Percentiles rank a stretch among this genome's conserved stretches.
These are phyloP conservation scores for Pycnonotus jocosus DNA, from an alignment of 2,113 vertebrate species.

Conservation along the genomic window DNA sequence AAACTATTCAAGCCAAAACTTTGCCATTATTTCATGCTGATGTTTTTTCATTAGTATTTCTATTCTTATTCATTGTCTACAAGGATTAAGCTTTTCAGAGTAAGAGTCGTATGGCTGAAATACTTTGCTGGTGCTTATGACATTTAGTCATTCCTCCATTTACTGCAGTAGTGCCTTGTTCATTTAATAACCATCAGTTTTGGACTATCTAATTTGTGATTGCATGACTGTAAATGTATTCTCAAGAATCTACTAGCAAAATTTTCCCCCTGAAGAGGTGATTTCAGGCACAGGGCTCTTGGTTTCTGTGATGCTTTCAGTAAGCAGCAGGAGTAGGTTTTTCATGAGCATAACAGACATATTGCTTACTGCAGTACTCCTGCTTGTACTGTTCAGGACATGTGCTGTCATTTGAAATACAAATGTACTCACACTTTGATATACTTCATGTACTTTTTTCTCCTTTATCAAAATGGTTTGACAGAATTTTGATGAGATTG, in stretches of 20 bases:
- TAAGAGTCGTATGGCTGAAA: not conserved
- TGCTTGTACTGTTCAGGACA: not conserved
- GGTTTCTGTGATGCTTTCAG: not conserved
- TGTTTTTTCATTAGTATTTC: not conserved
- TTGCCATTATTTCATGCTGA: not conserved
- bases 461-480: constrained; percentile 12
- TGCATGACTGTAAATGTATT: not conserved
- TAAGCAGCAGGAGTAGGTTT: not conserved
- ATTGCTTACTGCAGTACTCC: not conserved
- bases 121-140: not conserved
- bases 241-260: not conserved
- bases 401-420: not conserved
- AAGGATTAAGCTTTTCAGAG: not conserved
- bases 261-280: not conserved
- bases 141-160: not conserved
- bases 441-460: not conserved
- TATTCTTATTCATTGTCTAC: not conserved
- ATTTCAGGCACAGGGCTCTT: not conserved
- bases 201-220: not conserved
- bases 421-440: not conserved
- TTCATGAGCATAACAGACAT: not conserved
- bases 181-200: not conserved
- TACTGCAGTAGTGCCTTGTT: not conserved
- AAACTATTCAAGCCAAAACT: not conserved
- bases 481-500: constrained; percentile 39